Evolutionary conservation across 2,113 vertebrate species (phyloP), one percentile per base, ranked within the genome.

Genomic region (Meleagris gallopavo): DNA sequence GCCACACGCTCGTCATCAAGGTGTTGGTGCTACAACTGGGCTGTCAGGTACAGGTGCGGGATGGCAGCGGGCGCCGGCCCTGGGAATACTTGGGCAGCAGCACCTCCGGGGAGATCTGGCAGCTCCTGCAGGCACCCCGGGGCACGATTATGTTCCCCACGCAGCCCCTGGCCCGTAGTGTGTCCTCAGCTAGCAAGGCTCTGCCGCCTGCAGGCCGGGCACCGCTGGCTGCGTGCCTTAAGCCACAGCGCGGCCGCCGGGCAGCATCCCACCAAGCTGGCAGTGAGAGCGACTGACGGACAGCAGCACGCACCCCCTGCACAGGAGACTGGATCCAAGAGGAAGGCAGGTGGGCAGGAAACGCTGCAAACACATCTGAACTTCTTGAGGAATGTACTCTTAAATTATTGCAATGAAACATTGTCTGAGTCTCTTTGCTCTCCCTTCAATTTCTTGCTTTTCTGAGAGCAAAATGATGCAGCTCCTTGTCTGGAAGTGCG

Each of bases 11-110:
- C 15, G 96, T 98, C 38, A 98, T 99, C 24, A 98, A 97, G 40
- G 52, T 99, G 88, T 98, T 99, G 65, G 98, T 99, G 48, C 97
- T 97, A 85, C 98, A 98, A 87, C 97, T 98, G 82, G 91, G 96
- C 52, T n/a, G 99, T 98, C 21, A 92, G n/a, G 97, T 98, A 41
- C 95, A 89, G 30, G 30, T 99, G 45, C 90, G 99, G 74, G 99
- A 99, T 79, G 89, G 94, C 86, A 98, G 98, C 1, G 99, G 99
- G 3, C 99, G 98, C 96, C 98, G 62, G 90, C 97, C 99, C 0
- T 99, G 99, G 99, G 98, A 99, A 85, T 99, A 99, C 94, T 96
- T 99, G 92, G 94, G 92, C 41, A 75, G 92, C 25, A 79, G 66
- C 2, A 95, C 98, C 18, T 91, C 95, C 0, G 98, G 97, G 34